A percentile compares a stretch with the other conserved stretches of the same genome.
Evolutionary conservation across 2,888 invertebrate species (phyloP).

Genomic region (Caenorhabditis sp.): DNA sequence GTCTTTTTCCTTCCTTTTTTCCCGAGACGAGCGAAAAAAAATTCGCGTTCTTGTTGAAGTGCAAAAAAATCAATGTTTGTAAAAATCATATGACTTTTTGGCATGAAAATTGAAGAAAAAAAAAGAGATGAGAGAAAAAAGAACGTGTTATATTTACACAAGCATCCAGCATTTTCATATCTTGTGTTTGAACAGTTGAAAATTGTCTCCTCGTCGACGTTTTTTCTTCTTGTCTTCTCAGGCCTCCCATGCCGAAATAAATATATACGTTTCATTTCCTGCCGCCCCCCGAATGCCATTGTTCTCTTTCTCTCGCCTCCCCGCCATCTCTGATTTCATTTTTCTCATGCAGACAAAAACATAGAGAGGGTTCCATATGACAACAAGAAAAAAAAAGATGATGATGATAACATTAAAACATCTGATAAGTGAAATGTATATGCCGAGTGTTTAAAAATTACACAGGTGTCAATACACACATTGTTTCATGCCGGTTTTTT

Average conservation of each 20-base stretch:
- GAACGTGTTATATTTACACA: slow-evolving; percentile 2
- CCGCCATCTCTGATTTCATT: not conserved
- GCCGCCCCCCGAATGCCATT: slow-evolving; percentile 19
- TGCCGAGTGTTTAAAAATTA: not conserved
- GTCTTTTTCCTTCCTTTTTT: slow-evolving; percentile 14
- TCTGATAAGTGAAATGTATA: not conserved
- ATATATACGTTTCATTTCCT: slow-evolving; percentile 18
- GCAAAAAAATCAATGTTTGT: not conserved
- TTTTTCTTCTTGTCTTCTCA: not conserved
- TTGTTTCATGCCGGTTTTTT: not conserved
- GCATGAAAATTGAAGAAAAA: not conserved
- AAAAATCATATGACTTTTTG: slow-evolving; percentile 7
- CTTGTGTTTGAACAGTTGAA: slow-evolving; percentile 37
- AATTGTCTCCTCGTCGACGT: slow-evolving; percentile 24
- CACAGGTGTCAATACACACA: not conserved
- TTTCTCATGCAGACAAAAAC: not conserved
- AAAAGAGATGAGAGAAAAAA: not conserved
- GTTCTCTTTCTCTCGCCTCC: slow-evolving; percentile 9
- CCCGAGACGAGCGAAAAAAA: too few species aligned
- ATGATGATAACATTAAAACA: not conserved
- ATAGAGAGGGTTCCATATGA: not conserved
- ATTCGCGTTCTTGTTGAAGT: not conserved
- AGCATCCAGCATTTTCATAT: slow-evolving; percentile 3
- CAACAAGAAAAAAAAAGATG: not conserved
- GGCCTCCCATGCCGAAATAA: slow-evolving; percentile 8